phyloP scores from a whole-genome alignment of 2,888 invertebrate genomes.

The Ennomos erosarius region DNA sequence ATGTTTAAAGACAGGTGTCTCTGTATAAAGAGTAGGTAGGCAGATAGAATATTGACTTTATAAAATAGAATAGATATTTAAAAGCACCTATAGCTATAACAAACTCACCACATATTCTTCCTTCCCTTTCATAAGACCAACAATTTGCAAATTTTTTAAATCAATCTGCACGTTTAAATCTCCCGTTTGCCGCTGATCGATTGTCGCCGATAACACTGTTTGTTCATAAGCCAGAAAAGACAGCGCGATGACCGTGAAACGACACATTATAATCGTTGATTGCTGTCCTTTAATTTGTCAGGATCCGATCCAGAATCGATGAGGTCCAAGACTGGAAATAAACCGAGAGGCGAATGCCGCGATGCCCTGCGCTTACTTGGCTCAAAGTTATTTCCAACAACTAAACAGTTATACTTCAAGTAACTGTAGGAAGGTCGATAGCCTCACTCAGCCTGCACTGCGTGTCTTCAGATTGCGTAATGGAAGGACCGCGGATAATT shows the following conservation, averaged over 20 bases:
- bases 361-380: slow-evolving; percentile 62
- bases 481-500: slow-evolving; percentile 66
- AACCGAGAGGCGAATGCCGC: slow-evolving; percentile 29
- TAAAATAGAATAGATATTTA: no score
- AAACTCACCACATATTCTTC: slow-evolving; percentile 85
- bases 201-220: slow-evolving; percentile 53
- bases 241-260: slow-evolving; percentile 45
- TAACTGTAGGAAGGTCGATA: slow-evolving; percentile 82
- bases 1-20: no score
- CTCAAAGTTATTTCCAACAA: slow-evolving; percentile 79
- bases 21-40: no score
- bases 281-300: slow-evolving; percentile 10
- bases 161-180: slow-evolving; percentile 92
- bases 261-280: slow-evolving; percentile 44
- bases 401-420: slow-evolving; percentile 81
- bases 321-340: slow-evolving; percentile 60
- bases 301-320: slow-evolving; percentile 62
- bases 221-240: slow-evolving; percentile 42
- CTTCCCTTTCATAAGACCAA: slow-evolving; percentile 87
- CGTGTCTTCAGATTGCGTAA: slow-evolving; percentile 73
- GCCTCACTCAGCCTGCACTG: slow-evolving; percentile 74
- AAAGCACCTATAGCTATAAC: neutral
- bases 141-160: slow-evolving; percentile 91
- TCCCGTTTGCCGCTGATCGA: slow-evolving; percentile 92
- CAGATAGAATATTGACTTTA: no score